Conservation (phyloP, 92 coral and sea anemone genomes). For the Ricordea florida region DNA sequence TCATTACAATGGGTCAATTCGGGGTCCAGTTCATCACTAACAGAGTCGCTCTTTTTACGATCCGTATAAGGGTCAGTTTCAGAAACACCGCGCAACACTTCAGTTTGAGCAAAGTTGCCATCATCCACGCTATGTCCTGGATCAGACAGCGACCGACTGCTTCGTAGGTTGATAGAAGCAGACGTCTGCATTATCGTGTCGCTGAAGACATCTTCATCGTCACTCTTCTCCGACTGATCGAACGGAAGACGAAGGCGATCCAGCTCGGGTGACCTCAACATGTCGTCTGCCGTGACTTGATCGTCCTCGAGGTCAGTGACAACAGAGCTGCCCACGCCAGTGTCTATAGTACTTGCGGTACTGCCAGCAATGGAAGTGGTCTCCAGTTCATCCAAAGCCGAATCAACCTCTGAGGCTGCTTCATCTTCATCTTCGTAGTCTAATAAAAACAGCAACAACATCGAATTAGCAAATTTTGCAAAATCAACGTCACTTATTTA, state of each 20-base stretch:
- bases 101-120: conserved; percentile 16
- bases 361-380: conserved; percentile 60
- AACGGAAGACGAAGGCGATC: conserved; percentile 29
- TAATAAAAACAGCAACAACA: neutral
- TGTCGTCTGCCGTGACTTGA: conserved; percentile 42
- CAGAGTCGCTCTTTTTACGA: conserved; percentile 57
- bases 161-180: neutral
- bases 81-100: conserved; percentile 34
- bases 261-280: conserved; percentile 54
- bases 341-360: conserved; percentile 65
- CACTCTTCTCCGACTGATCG: conserved; percentile 7
- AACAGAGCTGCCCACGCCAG: conserved; percentile 71
- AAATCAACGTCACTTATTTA: no score
- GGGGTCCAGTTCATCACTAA: conserved; percentile 66
- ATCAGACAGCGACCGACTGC: conserved; percentile 70
- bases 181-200: neutral
- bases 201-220: conserved; percentile 42
- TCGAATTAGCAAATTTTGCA: no score
- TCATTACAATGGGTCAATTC: conserved; percentile 20
- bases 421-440: conserved; percentile 14
- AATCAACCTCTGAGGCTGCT: conserved; percentile 27
- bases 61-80: conserved; percentile 34
- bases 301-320: conserved; percentile 65
- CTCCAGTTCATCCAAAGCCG: conserved; percentile 68
- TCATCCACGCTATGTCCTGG: conserved; percentile 59